phyloP scores from a whole-genome alignment of 2,888 invertebrate genomes.

The Rhagium mordax region DNA sequence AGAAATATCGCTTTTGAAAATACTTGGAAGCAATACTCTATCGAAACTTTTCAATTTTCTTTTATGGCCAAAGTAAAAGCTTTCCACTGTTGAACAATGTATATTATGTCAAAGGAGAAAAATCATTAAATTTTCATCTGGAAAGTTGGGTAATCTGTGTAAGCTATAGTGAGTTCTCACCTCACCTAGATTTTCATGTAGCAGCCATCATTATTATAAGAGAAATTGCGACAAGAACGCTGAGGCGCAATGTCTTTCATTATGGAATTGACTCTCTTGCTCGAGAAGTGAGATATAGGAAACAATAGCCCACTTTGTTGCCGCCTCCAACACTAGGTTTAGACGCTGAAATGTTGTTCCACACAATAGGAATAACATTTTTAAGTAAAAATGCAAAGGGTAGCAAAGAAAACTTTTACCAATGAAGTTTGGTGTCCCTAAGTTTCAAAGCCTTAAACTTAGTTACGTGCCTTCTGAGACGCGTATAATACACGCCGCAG shows the following conservation, averaged over 20 bases:
- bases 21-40: conserved; percentile 25
- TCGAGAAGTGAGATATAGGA: not conserved
- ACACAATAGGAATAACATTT: conserved; percentile 1
- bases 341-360: not conserved
- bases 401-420: not conserved
- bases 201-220: conserved; percentile 20
- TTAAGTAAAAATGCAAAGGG: not conserved
- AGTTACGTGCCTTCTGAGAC: not conserved
- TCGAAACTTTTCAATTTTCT: conserved; percentile 62
- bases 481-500: too few species aligned
- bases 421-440: not conserved
- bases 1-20: conserved; percentile 49
- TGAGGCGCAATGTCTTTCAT: conserved; percentile 23
- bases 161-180: conserved; percentile 10
- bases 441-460: not conserved
- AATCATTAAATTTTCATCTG: conserved; percentile 63
- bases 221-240: not conserved
- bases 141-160: conserved; percentile 51
- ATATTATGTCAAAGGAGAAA: conserved; percentile 57
- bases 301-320: conserved; percentile 25
- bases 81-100: conserved; percentile 61
- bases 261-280: conserved; percentile 29
- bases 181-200: conserved; percentile 33
- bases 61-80: conserved; percentile 65
- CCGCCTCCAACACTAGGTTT: not conserved